Base-by-base conservation (phyloP, 2,797 vertebrate species). In the Anguilla megastoma region DNA sequence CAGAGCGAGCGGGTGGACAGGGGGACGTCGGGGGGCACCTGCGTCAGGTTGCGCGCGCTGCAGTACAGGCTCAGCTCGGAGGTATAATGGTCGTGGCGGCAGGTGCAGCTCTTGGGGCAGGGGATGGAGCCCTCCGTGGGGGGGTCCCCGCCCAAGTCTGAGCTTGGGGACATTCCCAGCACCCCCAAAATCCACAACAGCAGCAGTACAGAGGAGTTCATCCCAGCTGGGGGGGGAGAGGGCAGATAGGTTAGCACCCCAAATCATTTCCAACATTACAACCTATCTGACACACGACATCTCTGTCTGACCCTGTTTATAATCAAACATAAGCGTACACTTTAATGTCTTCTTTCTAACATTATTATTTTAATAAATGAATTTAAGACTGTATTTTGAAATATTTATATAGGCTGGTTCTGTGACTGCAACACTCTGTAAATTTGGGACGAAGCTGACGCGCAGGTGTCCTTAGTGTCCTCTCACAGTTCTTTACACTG, bases 31-130 rank as follows among this genome's bases (percentile, higher is more conserved):
- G 93, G 63, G 0, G 98, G 99, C 84, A 96, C 90, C 79, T 52
- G 92, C 0, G 96, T 97, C 50, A 99, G 94, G 93, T 99, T 99
- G 16, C 95, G 96, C 0, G 93, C 8, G 30, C 97, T 99, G 94
- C 99, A 99, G 95, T 98, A 99, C 91, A 98, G 94, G 0, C 95
- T 98, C 92, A 98, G 97, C 91, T 98, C 98, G 0, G 93, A 93
- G 0, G 90, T 96, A 93, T 97, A 96, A 83, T 98, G 97, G 1
- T 98, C 97, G 0, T 94, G 92, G 86, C 95, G 92, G 92, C 99
- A 99, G 91, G 94, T 92, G 5, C 99, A 99, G 74, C 89, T 79
- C 4, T 93, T 95, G 0, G 98, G 97, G 92, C 99, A 99, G 18
- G 91, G 92, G 85, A 94, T 93, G 0, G 93, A 92, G n/a, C 93